Evolutionary conservation across 2,888 invertebrate species (phyloP).

Genomic region (Taphrorychus bicolor): DNA sequence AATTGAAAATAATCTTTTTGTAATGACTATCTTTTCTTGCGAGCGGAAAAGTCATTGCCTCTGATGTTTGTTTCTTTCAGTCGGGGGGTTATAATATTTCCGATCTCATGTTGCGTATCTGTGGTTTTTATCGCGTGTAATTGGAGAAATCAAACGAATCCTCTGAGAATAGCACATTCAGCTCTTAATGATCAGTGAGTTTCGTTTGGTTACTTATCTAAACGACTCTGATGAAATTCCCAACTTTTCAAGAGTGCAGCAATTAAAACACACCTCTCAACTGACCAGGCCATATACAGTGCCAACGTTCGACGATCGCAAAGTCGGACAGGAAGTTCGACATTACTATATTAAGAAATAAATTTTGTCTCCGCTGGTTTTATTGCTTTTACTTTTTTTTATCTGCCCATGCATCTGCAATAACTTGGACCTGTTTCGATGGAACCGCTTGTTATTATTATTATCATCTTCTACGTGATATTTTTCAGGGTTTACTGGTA

Average conservation of each 20-base stretch:
- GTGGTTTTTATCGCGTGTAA: no score
- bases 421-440: slow-evolving; percentile 19
- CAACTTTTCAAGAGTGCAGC: not conserved
- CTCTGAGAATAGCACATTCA: not conserved
- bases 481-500: slow-evolving; percentile 80
- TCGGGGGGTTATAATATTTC: not conserved
- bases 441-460: not conserved
- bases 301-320: slow-evolving; percentile 4
- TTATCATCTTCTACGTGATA: not conserved
- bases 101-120: no score
- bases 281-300: slow-evolving; percentile 1
- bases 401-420: slow-evolving; percentile 15
- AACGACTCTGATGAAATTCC: not conserved
- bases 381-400: slow-evolving; percentile 27
- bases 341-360: slow-evolving; percentile 32
- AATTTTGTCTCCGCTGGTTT: slow-evolving; percentile 14
- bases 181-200: no score
- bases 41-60: not conserved
- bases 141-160: no score
- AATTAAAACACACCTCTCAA: not conserved
- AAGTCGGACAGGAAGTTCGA: slow-evolving; percentile 23
- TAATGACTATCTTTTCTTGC: slow-evolving; percentile 21
- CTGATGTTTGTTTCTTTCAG: not conserved
- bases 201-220: no score
- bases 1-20: slow-evolving; percentile 35